Percentiles rank a stretch among this genome's conserved stretches.
These are phyloP conservation scores for Arbacia lixula DNA, from an alignment of 53 echinoderm and acorn worm genomes.

Conservation along the genomic window DNA sequence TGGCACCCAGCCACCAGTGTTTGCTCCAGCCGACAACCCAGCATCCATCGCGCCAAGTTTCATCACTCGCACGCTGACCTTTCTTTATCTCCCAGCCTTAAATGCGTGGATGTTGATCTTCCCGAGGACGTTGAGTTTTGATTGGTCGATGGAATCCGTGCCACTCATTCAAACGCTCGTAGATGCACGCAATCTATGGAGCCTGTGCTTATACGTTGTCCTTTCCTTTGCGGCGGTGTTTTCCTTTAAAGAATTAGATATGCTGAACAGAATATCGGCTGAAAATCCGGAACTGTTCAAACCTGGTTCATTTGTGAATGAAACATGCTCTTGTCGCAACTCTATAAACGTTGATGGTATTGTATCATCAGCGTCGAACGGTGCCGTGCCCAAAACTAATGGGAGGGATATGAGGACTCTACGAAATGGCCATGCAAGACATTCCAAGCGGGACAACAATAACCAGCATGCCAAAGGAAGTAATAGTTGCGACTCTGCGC, in stretches of 20 bases:
- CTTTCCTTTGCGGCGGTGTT: slow-evolving; percentile 56
- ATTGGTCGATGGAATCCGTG: slow-evolving; percentile 96
- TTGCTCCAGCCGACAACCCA: slow-evolving; percentile 94
- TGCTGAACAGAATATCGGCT: slow-evolving; percentile 27
- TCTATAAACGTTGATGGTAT: background rate
- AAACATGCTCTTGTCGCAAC: background rate
- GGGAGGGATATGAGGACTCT: slow-evolving; percentile 1
- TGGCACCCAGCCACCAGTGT: slow-evolving; percentile 79
- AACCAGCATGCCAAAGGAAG: background rate
- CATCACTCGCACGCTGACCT: slow-evolving; percentile 85
- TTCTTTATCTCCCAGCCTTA: slow-evolving; percentile 78
- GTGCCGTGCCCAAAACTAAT: background rate
- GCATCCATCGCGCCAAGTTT: slow-evolving; percentile 81
- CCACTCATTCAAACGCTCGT: slow-evolving; percentile 76
- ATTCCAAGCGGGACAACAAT: slow-evolving; percentile 22
- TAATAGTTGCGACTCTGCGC: background rate
- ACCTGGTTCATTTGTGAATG: no score
- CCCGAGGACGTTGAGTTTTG: slow-evolving; percentile 83
- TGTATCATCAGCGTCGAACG: background rate
- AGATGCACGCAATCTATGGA: slow-evolving; percentile 76
- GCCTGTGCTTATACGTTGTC: slow-evolving; percentile 61
- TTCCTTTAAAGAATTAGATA: slow-evolving; percentile 66
- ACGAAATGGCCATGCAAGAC: slow-evolving; percentile 24
- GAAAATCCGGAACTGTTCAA: no score
- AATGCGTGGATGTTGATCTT: slow-evolving; percentile 90